Percentiles rank a stretch among this genome's conserved stretches.
Conservation (phyloP, 2,797 vertebrate genomes). For the Crocidura indochinensis region DNA sequence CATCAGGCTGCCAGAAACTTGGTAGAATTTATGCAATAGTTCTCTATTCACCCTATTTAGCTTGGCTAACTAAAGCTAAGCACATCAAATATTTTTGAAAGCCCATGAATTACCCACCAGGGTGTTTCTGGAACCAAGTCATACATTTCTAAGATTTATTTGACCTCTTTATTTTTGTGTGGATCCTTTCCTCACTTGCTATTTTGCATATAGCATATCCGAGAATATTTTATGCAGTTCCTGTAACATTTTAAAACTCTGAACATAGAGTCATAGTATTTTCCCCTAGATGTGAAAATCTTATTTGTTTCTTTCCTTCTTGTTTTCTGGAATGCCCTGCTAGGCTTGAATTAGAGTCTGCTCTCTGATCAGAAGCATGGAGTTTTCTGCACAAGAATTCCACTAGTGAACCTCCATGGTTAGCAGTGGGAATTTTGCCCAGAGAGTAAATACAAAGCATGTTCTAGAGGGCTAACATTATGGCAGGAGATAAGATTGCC, state of each 20-base stretch:
- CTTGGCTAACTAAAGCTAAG: slow-evolving; percentile 72
- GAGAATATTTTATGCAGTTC: slow-evolving; percentile 50
- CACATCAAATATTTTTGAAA: slow-evolving; percentile 64
- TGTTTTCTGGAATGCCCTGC: slow-evolving; percentile 55
- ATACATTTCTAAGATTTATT: slow-evolving; percentile 71
- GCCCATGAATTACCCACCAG: slow-evolving; percentile 62
- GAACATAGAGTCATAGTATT: slow-evolving; percentile 51
- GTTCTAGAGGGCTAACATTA: slow-evolving; percentile 28
- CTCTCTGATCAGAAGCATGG: slow-evolving; percentile 32
- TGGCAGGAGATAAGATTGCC: slow-evolving; percentile 36
- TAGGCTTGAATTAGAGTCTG: slow-evolving; percentile 60
- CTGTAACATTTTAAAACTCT: slow-evolving; percentile 58
- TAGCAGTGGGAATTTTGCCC: slow-evolving; percentile 53
- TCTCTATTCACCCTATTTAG: slow-evolving; percentile 53
- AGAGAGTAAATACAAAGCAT: neutral
- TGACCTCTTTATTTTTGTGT: slow-evolving; percentile 63
- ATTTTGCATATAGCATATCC: slow-evolving; percentile 48
- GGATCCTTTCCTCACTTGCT: slow-evolving; percentile 48
- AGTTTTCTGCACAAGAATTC: slow-evolving; percentile 10
- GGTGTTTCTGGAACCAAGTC: slow-evolving; percentile 80
- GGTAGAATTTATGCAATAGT: slow-evolving; percentile 74
- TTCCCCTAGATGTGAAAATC: slow-evolving; percentile 32
- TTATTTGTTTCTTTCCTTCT: slow-evolving; percentile 62
- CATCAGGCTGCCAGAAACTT: slow-evolving; percentile 71
- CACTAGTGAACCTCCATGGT: neutral